phyloP scores from a whole-genome alignment of 2,888 invertebrate genomes.

The Teinopalpus imperialis region DNA sequence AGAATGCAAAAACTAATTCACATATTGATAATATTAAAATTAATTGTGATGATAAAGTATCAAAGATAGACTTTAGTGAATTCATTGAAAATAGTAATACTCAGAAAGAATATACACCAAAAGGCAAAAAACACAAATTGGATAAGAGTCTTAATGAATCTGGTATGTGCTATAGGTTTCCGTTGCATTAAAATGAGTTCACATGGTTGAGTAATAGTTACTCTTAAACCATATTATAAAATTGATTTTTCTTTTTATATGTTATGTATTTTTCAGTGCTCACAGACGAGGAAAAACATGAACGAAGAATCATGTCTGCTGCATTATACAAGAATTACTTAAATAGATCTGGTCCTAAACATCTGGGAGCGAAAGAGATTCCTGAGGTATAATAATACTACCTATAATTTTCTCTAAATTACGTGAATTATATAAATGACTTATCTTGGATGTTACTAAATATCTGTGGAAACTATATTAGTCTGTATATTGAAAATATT shows the following conservation, averaged over 20 bases:
- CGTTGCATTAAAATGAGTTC: too few species aligned
- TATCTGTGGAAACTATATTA: too few species aligned
- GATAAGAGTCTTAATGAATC: constrained; percentile 65
- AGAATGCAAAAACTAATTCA: background rate
- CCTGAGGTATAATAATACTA: constrained; percentile 66
- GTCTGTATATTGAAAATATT: too few species aligned
- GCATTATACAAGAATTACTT: constrained; percentile 89
- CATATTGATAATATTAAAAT: constrained; percentile 2
- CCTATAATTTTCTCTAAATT: too few species aligned
- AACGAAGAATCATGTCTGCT: constrained; percentile 84
- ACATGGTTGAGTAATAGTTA: too few species aligned
- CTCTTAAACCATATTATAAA: too few species aligned
- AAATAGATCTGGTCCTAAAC: constrained; percentile 89
- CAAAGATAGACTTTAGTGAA: constrained; percentile 43
- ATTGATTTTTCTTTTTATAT: constrained; percentile 3
- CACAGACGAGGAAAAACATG: constrained; percentile 85
- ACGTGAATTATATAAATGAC: too few species aligned
- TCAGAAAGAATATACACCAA: constrained; percentile 32
- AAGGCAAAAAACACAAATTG: constrained; percentile 42
- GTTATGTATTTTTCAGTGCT: constrained; percentile 46
- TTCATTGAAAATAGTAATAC: constrained; percentile 43
- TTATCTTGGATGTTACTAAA: too few species aligned
- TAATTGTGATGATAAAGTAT: constrained; percentile 13
- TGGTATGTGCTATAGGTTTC: constrained; percentile 41
- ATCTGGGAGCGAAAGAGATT: constrained; percentile 91